phyloP scores from a whole-genome alignment of 1,140 invertebrate genomes.

The Zaprionus lachaisei region DNA sequence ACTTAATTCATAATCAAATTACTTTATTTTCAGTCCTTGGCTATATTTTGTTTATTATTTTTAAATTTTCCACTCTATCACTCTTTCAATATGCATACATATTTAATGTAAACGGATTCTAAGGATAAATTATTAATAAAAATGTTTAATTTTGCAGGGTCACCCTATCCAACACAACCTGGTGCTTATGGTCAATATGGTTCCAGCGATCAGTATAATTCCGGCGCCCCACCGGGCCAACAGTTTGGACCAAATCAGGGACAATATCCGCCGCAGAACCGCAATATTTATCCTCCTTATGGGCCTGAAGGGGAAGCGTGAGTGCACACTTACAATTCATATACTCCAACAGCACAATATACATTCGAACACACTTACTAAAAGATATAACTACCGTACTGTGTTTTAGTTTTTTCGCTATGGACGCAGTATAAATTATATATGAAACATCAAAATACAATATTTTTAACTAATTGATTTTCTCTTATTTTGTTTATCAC shows the following conservation, averaged over 20 bases:
- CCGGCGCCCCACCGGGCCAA: constrained; percentile 85
- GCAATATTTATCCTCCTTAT: constrained; percentile 91
- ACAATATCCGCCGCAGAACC: constrained; percentile 89
- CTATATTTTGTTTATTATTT: constrained; percentile 4
- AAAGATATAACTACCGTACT: constrained; percentile 50
- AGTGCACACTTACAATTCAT: constrained; percentile 66
- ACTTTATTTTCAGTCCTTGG: constrained; percentile 1
- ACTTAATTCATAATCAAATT: background rate
- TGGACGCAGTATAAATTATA: background rate
- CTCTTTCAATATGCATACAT: background rate
- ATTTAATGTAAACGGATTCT: background rate
- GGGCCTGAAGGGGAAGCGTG: constrained; percentile 87
- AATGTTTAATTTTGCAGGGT: constrained; percentile 64
- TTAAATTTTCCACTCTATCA: background rate
- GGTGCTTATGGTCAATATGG: constrained; percentile 84
- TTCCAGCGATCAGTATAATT: constrained; percentile 85
- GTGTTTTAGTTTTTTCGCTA: constrained; percentile 14
- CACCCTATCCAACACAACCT: constrained; percentile 85
- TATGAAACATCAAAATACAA: background rate
- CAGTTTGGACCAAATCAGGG: constrained; percentile 86
- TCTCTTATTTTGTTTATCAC: background rate
- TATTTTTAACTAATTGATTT: constrained; percentile 11
- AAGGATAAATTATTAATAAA: constrained; percentile 7
- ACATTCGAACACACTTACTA: constrained; percentile 26
- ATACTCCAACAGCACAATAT: constrained; percentile 32